Base-by-base conservation (phyloP, 2,888 invertebrate species). In the Papilio protenor region DNA sequence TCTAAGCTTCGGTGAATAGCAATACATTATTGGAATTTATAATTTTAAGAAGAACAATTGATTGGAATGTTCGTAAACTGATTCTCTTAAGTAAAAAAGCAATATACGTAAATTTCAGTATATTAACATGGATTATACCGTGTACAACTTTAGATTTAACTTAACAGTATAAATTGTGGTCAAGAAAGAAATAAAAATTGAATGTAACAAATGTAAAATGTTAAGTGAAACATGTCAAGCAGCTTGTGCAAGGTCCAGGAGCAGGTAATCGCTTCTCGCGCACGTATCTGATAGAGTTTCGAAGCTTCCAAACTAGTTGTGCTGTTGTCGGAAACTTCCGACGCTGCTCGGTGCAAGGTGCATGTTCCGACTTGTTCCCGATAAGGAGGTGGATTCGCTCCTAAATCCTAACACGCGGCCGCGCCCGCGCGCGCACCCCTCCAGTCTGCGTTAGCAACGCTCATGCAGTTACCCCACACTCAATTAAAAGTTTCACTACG, bases 251-350 rank as follows among this genome's bases (percentile, higher is more conserved):
- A 77, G 74, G 84, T 83, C 83, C 82, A 83, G 81, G 81, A 81
- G 81, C 85, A 89, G 89, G 90, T 93, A 92, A 92, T 92, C 93
- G 90, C 88, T 87, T 84, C 85, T 82, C 83, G 88, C 91, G 91
- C 93, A 93, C 92, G 92, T 93, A 91, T 91, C 92, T 93, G 93
- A 92, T 93, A 86, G 91, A 94, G 94, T 94, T 94, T 90, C 88
- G 87, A 88, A 92, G 91, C 93, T 94, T 89, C 91, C 88, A 90
- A 94, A 94, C 94, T 93, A 93, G 93, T 93, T 94, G 91, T 89
- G 85, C 89, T 89, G 90, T 90, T 91, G 92, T 91, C 87, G 88
- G 88, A 90, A 94, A 93, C 89, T 94, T 94, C 86, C 86, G 86
- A 88, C 87, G 86, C 85, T 87, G 88, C 85, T 87, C 87, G 86